Conservation (phyloP, 2,888 invertebrate genomes). For the Ectemnius continuus region DNA sequence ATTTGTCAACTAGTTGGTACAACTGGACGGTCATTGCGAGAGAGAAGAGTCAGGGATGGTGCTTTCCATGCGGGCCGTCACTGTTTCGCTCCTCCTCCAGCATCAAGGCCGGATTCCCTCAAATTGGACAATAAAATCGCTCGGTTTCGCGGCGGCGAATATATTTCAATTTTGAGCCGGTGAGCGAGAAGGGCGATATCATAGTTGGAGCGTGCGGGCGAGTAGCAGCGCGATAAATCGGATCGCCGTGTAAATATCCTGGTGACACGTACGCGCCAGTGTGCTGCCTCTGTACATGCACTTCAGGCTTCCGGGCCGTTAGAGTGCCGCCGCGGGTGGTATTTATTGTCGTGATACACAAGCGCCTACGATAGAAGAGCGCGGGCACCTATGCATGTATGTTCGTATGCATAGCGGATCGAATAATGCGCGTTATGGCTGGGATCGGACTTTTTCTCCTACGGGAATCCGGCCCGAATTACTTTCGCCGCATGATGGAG, state of each 20-base stretch:
- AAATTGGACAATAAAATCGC: conserved; percentile 60
- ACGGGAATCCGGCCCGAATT: too few species aligned
- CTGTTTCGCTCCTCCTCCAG: not conserved
- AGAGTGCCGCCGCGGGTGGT: conserved; percentile 42
- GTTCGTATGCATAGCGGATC: too few species aligned
- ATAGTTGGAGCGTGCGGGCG: conserved; percentile 26
- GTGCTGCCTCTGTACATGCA: conserved; percentile 24
- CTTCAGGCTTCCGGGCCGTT: conserved; percentile 28
- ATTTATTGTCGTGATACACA: conserved; percentile 63
- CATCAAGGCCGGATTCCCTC: conserved; percentile 22
- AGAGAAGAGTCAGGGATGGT: too few species aligned
- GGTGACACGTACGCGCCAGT: conserved; percentile 22
- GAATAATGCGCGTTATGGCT: too few species aligned
- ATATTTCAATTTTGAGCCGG: conserved; percentile 62
- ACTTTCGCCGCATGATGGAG: too few species aligned
- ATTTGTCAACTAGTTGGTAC: conserved; percentile 6
- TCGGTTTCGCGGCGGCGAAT: conserved; percentile 47
- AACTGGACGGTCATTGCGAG: not conserved
- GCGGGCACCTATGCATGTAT: too few species aligned
- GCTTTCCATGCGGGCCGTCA: too few species aligned
- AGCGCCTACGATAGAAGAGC: conserved; percentile 46
- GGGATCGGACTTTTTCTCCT: too few species aligned
- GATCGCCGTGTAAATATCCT: conserved; percentile 59
- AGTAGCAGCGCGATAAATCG: conserved; percentile 55
- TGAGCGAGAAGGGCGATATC: not conserved